These are phyloP conservation scores for Danio jaintianensis DNA, from an alignment of 2,797 vertebrate genomes.

Conservation along the genomic window DNA sequence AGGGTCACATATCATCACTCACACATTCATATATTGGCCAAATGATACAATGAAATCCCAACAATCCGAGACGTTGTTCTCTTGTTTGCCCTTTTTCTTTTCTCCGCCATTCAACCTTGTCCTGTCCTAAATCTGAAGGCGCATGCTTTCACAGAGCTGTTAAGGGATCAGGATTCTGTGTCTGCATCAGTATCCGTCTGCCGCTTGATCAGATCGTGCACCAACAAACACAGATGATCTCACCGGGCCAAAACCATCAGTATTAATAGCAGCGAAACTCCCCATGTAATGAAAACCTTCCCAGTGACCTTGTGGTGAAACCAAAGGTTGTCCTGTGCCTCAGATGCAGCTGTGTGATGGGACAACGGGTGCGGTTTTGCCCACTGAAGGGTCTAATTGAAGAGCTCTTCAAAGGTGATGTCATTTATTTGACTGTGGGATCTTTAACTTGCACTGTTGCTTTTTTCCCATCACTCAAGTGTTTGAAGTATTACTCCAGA, in stretches of 20 bases:
- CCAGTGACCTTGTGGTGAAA: slow-evolving; percentile 41
- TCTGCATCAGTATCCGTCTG: slow-evolving; percentile 26
- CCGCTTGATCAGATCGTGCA: slow-evolving; percentile 34
- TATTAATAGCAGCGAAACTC: slow-evolving; percentile 42
- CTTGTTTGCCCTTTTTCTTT: not conserved
- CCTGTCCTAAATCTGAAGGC: slow-evolving; percentile 43
- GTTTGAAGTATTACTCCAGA: slow-evolving; percentile 55
- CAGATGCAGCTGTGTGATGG: slow-evolving; percentile 23
- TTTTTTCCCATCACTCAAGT: slow-evolving; percentile 36
- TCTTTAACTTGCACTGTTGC: slow-evolving; percentile 22
- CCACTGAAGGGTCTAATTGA: slow-evolving; percentile 30
- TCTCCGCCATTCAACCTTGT: slow-evolving; percentile 29
- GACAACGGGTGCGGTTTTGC: slow-evolving; percentile 38
- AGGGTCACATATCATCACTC: too few relatives aligned
- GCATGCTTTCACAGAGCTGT: slow-evolving; percentile 2
- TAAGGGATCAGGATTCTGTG: slow-evolving; percentile 35
- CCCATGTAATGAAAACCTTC: slow-evolving; percentile 48
- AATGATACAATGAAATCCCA: too few relatives aligned
- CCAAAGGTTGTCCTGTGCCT: slow-evolving; percentile 37
- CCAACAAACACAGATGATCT: slow-evolving; percentile 41
- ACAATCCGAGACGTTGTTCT: not conserved
- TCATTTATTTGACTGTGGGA: slow-evolving; percentile 38
- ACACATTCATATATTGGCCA: too few relatives aligned
- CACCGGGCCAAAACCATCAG: slow-evolving; percentile 27
- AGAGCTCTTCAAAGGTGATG: slow-evolving; percentile 30